Percentiles rank a stretch among this genome's conserved stretches.
Conservation (phyloP, 2,888 invertebrate species). For the Cantharis flavilabris region DNA sequence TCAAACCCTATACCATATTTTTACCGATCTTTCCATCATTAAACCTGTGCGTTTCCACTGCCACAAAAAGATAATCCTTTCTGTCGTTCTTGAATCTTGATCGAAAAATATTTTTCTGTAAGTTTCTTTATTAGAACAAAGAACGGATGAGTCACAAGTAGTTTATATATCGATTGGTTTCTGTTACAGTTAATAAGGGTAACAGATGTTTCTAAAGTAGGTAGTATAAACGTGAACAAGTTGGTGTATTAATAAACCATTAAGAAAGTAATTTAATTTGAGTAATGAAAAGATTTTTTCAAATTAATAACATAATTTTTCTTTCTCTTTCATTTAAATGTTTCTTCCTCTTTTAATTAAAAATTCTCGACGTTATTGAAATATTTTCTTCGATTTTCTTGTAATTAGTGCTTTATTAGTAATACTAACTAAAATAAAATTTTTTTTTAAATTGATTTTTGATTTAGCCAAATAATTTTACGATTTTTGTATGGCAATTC, state of each 20-base stretch:
- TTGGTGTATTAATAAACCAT: neutral
- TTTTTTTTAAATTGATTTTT: too few relatives aligned
- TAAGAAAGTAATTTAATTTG: neutral
- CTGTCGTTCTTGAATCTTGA: neutral
- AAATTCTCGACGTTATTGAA: neutral
- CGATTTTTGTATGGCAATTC: too few relatives aligned
- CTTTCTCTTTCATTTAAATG: neutral
- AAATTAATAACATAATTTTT: neutral
- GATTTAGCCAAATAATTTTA: too few relatives aligned
- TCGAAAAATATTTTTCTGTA: neutral
- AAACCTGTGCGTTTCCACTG: neutral
- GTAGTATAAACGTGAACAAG: neutral
- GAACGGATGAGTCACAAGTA: slow-evolving; percentile 9
- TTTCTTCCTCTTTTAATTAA: neutral
- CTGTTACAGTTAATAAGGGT: slow-evolving; percentile 14
- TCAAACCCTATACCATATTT: neutral
- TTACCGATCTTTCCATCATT: neutral
- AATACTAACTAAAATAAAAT: neutral
- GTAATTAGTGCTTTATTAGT: neutral
- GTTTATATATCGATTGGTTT: slow-evolving; percentile 17
- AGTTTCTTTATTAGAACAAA: neutral
- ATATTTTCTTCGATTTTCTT: neutral
- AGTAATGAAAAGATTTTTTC: neutral
- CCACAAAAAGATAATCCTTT: neutral
- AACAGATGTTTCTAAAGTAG: slow-evolving; percentile 11